phyloP scores from a whole-genome alignment of 2,888 invertebrate genomes.

The Antheraea yamamai region DNA sequence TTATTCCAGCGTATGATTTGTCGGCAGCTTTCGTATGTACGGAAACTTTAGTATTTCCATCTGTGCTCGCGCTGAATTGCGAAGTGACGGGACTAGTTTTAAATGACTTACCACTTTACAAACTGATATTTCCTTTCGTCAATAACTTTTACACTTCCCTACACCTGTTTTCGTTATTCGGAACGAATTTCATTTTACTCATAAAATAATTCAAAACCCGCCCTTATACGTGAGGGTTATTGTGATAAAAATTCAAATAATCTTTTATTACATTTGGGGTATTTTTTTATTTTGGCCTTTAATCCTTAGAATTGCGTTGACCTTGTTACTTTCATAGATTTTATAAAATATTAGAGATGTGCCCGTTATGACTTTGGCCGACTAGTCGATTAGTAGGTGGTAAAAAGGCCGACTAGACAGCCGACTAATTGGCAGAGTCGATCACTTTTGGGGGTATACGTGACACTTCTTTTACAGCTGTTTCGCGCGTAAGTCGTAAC shows the following conservation, averaged over 20 bases:
- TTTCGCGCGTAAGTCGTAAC: too few species aligned
- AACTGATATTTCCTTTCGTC: background rate
- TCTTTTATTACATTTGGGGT: background rate
- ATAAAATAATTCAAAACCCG: background rate
- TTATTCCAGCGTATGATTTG: background rate
- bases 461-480: too few species aligned
- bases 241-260: background rate
- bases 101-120: slow-evolving; percentile 1
- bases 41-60: background rate
- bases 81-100: background rate
- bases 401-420: too few species aligned
- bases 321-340: too few species aligned
- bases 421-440: too few species aligned
- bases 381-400: too few species aligned
- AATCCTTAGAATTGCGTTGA: too few species aligned
- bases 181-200: background rate
- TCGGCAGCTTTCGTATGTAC: background rate
- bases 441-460: too few species aligned
- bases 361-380: too few species aligned
- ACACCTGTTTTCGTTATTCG: background rate
- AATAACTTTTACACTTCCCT: background rate
- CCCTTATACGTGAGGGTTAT: background rate
- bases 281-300: too few species aligned
- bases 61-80: background rate
- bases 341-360: too few species aligned